These are phyloP conservation scores for Sphecodes monilicornis DNA, from an alignment of 2,888 invertebrate species.

Conservation along the genomic window DNA sequence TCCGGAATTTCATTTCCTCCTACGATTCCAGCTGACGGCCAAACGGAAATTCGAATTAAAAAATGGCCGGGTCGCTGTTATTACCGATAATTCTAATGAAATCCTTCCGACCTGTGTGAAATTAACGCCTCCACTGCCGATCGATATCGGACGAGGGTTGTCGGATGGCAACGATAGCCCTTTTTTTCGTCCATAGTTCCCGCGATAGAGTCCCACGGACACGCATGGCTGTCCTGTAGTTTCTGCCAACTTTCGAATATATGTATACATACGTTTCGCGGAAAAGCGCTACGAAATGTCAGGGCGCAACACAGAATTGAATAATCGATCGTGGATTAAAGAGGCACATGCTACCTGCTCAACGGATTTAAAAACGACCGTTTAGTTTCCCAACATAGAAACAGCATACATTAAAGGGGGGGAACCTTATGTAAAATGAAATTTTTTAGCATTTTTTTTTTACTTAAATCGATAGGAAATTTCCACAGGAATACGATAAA, in stretches of 20 bases:
- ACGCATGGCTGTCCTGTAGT: not conserved
- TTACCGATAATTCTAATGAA: conserved; percentile 13
- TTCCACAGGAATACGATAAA: too few relatives aligned
- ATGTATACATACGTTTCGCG: not conserved
- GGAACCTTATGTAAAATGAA: too few relatives aligned
- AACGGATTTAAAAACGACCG: not conserved
- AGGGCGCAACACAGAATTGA: not conserved
- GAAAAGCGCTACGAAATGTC: not conserved
- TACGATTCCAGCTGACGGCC: not conserved
- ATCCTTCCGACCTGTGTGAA: not conserved
- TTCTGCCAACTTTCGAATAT: not conserved
- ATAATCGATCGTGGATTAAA: not conserved
- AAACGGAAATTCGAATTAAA: conserved; percentile 8
- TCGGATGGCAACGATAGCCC: not conserved
- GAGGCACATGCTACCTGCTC: not conserved
- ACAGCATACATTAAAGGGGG: not conserved
- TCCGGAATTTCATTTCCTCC: conserved; percentile 25
- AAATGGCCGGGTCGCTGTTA: not conserved
- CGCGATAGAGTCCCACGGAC: not conserved
- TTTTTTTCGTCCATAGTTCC: not conserved
- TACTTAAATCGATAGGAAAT: too few relatives aligned
- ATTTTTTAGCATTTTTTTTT: too few relatives aligned
- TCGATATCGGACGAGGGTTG: not conserved
- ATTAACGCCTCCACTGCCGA: not conserved
- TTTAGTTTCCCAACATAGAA: not conserved